phyloP scores from a whole-genome alignment of 2,113 vertebrate species.

The Hypanus sabinus region DNA sequence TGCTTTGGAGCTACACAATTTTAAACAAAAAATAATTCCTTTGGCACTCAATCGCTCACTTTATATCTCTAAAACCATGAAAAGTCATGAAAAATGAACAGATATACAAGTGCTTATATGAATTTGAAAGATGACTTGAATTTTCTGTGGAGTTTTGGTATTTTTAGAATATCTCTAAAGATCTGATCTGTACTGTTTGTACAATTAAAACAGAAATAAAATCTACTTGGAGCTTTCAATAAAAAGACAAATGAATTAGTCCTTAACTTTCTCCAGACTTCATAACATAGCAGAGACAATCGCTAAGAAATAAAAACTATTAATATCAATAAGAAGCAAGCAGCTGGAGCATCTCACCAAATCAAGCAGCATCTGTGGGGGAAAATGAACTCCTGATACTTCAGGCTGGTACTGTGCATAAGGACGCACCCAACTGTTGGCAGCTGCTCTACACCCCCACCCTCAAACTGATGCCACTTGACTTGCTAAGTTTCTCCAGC shows the following conservation, averaged over 20 bases:
- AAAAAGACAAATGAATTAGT: background rate
- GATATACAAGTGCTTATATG: background rate
- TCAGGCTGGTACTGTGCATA: too few relatives aligned
- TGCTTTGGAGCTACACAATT: background rate
- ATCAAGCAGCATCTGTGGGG: too few relatives aligned
- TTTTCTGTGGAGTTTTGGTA: background rate
- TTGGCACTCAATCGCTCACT: background rate
- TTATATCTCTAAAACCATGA: background rate
- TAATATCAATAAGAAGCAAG: background rate
- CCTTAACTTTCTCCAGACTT: background rate
- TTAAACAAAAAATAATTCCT: background rate
- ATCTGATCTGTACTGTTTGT: background rate
- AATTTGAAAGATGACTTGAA: background rate
- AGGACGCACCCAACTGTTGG: too few relatives aligned
- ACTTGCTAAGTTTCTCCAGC: too few relatives aligned
- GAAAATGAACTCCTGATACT: too few relatives aligned
- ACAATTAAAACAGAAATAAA: slow-evolving; percentile 7
- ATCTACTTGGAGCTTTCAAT: background rate
- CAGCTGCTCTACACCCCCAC: too few relatives aligned
- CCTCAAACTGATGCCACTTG: too few relatives aligned
- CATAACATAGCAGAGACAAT: too few relatives aligned
- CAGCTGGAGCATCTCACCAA: too few relatives aligned
- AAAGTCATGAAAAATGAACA: background rate
- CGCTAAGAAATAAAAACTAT: background rate
- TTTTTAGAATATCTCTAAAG: background rate